Conservation (phyloP, 1,140 invertebrate genomes). For the Augochlora pura region DNA sequence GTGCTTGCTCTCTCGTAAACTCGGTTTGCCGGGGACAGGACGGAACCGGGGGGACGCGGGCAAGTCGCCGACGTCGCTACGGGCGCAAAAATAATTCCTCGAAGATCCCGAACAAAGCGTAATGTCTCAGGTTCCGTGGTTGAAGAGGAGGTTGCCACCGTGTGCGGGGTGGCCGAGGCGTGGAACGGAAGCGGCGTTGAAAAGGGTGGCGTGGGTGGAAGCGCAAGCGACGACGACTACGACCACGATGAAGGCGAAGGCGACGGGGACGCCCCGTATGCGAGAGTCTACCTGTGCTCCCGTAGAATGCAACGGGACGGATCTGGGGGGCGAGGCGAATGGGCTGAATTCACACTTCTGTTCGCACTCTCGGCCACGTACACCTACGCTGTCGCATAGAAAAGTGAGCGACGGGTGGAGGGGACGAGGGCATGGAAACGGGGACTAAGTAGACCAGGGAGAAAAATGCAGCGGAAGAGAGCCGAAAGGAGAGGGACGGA, state of each 20-base stretch:
- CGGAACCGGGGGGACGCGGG: too few relatives aligned
- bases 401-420: slow-evolving; percentile 40
- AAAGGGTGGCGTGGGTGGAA: background rate
- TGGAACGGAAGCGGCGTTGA: background rate
- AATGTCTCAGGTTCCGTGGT: slow-evolving; percentile 12
- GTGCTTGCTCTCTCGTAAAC: too few relatives aligned
- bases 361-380: slow-evolving; percentile 48
- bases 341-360: slow-evolving; percentile 62
- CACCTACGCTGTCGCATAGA: slow-evolving; percentile 39
- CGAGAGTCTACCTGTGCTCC: slow-evolving; percentile 15
- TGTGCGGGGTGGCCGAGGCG: background rate
- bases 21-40: too few relatives aligned
- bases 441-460: slow-evolving; percentile 45
- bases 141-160: too few relatives aligned
- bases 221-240: background rate
- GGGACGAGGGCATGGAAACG: slow-evolving; percentile 24
- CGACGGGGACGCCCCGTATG: slow-evolving; percentile 42
- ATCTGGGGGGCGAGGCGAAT: background rate
- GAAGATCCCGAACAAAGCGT: background rate
- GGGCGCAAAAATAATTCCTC: slow-evolving; percentile 2
- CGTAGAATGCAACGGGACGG: slow-evolving; percentile 27
- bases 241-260: too few relatives aligned
- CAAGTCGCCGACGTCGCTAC: background rate
- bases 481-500: background rate
- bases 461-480: slow-evolving; percentile 29